Base-by-base conservation (phyloP, 2,888 invertebrate genomes). In the Philereme vetulata region DNA sequence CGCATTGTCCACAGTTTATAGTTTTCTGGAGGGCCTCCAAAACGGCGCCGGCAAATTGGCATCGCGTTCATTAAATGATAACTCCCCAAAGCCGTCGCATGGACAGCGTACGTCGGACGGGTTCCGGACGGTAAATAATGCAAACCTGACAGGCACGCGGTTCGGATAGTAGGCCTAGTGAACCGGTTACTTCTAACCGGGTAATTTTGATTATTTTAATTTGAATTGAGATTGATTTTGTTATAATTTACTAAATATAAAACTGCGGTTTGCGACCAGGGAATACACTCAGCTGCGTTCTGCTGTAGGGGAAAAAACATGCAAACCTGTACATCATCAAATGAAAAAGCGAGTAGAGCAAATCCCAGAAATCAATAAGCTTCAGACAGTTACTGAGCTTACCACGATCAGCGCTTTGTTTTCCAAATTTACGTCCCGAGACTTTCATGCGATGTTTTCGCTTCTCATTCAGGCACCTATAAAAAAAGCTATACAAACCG, bases 1-100 rank as follows among this genome's bases (percentile, higher is more conserved):
- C 21, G 36, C 8, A n/a, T 42, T 42, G 21, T 42, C 51, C 43
- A 55, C 38, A 47, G 50, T 54, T 57, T 8, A 46, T 34, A 50
- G 42, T 62, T 44, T 50, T 62, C 58, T 44, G 34, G 46, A 57
- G 57, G 32, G 45, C 65, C 58, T 64, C 51, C 53, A 68, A 74
- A 76, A 68, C 62, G 66, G 65, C 56, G 57, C 60, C 58, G 54
- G 68, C 68, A 76, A 80, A 78, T 77, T 78, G 76, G 72, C 75
- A 64, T 58, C 53, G 62, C 65, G 64, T 74, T 77, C 76, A 78
- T 78, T 76, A 76, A 75, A 71, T 67, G 72, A 76, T 74, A 73
- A 65, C 68, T 71, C 66, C 64, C 64, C 60, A 68, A 54, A 64
- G 66, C 60, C 67, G 70, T 66, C 65, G 62, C 64, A 56, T 55